phyloP scores from a whole-genome alignment of 2,888 invertebrate genomes.

The Torymus aiolomorphi region DNA sequence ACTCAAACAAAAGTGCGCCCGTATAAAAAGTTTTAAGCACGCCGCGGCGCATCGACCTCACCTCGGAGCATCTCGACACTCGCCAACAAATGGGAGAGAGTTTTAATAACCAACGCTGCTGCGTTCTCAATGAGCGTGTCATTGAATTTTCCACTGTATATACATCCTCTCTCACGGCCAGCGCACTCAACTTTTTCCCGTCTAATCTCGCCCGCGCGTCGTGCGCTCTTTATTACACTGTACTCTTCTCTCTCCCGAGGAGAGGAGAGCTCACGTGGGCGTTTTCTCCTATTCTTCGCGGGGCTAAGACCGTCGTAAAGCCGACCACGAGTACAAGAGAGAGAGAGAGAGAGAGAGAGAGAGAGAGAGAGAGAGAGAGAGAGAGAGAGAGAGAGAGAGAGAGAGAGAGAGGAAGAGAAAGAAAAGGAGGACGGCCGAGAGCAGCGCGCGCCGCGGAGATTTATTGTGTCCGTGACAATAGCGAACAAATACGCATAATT shows the following conservation, averaged over 20 bases:
- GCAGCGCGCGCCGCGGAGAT: slow-evolving; percentile 30
- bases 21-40: too few species aligned
- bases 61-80: too few species aligned
- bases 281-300: slow-evolving; percentile 42
- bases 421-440: background rate
- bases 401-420: slow-evolving; percentile 17
- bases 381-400: slow-evolving; percentile 1
- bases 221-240: slow-evolving; percentile 41
- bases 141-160: slow-evolving; percentile 31
- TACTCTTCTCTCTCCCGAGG: slow-evolving; percentile 1
- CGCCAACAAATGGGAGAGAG: background rate
- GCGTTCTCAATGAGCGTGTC: background rate
- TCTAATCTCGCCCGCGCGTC: slow-evolving; percentile 20
- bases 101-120: background rate
- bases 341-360: background rate
- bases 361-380: slow-evolving; percentile 3
- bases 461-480: slow-evolving; percentile 53
- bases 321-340: background rate
- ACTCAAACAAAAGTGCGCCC: too few species aligned
- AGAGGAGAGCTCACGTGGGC: slow-evolving; percentile 24
- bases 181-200: slow-evolving; percentile 23
- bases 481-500: slow-evolving; percentile 56
- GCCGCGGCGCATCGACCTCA: too few species aligned
- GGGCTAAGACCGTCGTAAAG: slow-evolving; percentile 31
- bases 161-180: slow-evolving; percentile 21